Conservation (phyloP, 2,797 vertebrate species). For the Pygocentrus nattereri region DNA sequence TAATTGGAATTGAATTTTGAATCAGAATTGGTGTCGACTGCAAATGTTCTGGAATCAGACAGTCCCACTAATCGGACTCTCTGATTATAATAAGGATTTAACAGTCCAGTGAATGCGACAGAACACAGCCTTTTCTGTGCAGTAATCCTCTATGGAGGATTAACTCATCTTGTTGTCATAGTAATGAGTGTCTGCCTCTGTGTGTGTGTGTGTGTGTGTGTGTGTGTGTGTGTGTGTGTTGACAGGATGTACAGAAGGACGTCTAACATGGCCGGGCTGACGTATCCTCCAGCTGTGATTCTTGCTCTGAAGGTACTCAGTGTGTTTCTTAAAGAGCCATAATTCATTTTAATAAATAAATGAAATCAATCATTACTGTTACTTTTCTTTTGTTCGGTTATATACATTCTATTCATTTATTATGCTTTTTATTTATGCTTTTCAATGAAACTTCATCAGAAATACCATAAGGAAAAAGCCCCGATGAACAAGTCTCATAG, state of each 20-base stretch:
- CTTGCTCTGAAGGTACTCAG: conserved; percentile 87
- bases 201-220: conserved; percentile 37
- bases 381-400: no score
- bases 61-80: no score
- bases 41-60: no score
- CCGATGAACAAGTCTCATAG: no score
- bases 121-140: neutral
- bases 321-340: neutral
- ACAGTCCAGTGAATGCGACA: neutral
- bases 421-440: no score
- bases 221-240: conserved; percentile 27
- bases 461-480: no score
- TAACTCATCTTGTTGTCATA: neutral
- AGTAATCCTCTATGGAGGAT: no score
- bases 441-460: no score
- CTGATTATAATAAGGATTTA: neutral
- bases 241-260: conserved; percentile 96
- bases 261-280: conserved; percentile 93
- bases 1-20: no score
- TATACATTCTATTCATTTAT: no score
- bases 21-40: no score
- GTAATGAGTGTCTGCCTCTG: neutral
- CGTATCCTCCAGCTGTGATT: conserved; percentile 91
- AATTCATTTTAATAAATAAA: neutral
- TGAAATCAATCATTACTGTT: no score